Evolutionary conservation across 2,113 vertebrate species (phyloP).

Genomic region (Amphiprion percula): DNA sequence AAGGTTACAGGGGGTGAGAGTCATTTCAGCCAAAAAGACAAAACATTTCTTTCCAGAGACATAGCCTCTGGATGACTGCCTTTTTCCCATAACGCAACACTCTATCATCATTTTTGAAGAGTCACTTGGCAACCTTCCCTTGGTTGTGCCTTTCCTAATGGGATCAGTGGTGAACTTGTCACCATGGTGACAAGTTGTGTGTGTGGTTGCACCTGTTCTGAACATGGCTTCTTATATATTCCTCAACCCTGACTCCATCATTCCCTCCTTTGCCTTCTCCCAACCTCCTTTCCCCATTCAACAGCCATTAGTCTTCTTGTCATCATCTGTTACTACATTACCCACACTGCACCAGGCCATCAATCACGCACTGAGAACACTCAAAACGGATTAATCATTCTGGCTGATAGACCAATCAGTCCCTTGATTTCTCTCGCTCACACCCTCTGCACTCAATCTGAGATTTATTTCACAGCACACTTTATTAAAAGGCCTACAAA

Average conservation of each 20-base stretch:
- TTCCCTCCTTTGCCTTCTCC: neutral
- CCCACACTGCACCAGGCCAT: conserved; percentile 72
- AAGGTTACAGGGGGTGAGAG: conserved; percentile 49
- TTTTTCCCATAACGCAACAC: conserved; percentile 37
- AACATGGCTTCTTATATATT: conserved; percentile 2
- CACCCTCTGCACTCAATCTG: conserved; percentile 34
- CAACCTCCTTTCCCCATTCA: conserved; percentile 21
- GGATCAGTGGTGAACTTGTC: conserved; percentile 41
- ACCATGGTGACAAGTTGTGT: conserved; percentile 10
- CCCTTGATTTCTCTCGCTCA: conserved; percentile 59
- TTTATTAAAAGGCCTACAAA: conserved; percentile 61
- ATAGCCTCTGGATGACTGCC: conserved; percentile 28
- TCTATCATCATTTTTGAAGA: conserved; percentile 50
- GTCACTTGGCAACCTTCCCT: conserved; percentile 29
- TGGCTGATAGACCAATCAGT: conserved; percentile 69
- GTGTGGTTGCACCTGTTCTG: neutral
- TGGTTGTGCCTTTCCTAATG: conserved; percentile 31
- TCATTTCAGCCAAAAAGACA: conserved; percentile 54
- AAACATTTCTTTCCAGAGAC: conserved; percentile 55
- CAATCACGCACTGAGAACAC: conserved; percentile 65
- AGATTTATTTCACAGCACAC: conserved; percentile 53
- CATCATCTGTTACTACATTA: conserved; percentile 71
- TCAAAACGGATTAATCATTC: conserved; percentile 69
- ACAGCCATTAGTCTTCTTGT: conserved; percentile 61
- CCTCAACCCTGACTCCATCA: conserved; percentile 28